Percentiles rank a stretch among this genome's conserved stretches.
phyloP scores from a whole-genome alignment of 2,797 vertebrate species.

The Hapalemur alaotrensis region DNA sequence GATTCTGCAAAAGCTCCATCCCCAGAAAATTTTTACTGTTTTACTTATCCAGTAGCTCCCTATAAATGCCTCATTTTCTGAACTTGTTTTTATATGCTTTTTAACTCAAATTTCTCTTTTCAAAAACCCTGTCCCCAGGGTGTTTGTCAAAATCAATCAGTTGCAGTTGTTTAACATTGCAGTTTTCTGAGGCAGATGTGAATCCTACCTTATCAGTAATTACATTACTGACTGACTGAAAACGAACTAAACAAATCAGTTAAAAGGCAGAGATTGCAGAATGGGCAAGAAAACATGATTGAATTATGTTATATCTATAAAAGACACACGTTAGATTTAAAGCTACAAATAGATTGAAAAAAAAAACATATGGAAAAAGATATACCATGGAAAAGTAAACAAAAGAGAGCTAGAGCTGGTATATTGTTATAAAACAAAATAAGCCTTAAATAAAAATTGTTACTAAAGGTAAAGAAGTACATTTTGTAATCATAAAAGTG shows the following conservation, averaged over 20 bases:
- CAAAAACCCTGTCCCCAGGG: not conserved
- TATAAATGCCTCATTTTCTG: not conserved
- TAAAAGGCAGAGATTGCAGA: not conserved
- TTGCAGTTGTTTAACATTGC: not conserved
- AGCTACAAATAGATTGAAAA: not conserved
- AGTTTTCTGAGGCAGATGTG: not conserved
- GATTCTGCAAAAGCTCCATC: not conserved
- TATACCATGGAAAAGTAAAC: not conserved
- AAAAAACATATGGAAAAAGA: not conserved
- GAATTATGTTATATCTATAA: not conserved
- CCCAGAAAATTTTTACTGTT: not conserved
- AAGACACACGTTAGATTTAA: no score
- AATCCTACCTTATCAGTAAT: not conserved
- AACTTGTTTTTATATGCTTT: not conserved
- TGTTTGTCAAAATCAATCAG: not conserved
- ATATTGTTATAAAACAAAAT: not conserved
- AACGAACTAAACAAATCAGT: not conserved
- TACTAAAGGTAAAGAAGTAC: no score
- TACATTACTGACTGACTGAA: no score
- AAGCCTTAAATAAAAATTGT: not conserved
- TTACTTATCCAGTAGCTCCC: not conserved
- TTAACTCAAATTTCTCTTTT: not conserved
- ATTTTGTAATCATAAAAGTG: no score
- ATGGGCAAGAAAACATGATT: not conserved
- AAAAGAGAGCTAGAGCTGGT: not conserved